Conservation (phyloP, 1,140 invertebrate species). For the Paraescarpia echinospica region DNA sequence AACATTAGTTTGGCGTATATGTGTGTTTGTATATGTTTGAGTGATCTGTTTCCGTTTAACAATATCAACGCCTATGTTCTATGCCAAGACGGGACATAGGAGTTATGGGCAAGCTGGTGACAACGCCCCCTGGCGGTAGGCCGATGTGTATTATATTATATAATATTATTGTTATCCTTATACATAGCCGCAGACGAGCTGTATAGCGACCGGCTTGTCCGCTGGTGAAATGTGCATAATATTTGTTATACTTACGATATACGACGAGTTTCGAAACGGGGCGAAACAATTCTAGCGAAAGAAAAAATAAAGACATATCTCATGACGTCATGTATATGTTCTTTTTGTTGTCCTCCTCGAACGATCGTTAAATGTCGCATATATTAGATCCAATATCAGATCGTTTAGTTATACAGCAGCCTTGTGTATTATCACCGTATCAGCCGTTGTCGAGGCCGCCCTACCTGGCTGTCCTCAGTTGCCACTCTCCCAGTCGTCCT, state of each 20-base stretch:
- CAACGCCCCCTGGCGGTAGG: not conserved
- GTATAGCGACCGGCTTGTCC: not conserved
- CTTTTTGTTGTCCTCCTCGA: not conserved
- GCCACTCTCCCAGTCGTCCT: too few relatives aligned
- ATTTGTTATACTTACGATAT: not conserved
- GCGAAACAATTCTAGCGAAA: conserved; percentile 5
- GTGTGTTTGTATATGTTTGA: conserved; percentile 1
- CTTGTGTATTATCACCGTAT: too few relatives aligned
- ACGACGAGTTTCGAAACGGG: not conserved
- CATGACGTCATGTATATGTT: not conserved
- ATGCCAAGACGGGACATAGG: not conserved
- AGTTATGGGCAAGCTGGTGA: not conserved
- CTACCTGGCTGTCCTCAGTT: too few relatives aligned
- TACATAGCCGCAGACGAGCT: not conserved
- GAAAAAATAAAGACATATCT: conserved; percentile 6
- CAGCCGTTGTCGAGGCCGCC: too few relatives aligned
- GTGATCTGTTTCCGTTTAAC: not conserved
- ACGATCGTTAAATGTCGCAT: not conserved
- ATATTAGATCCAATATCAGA: not conserved
- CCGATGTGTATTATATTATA: conserved; percentile 6
- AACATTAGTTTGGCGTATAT: not conserved
- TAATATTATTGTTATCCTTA: not conserved
- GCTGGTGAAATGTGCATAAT: not conserved
- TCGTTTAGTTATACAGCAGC: too few relatives aligned
- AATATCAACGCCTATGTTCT: not conserved